Conservation (phyloP, 1,140 invertebrate species). For the Papilio glaucus region DNA sequence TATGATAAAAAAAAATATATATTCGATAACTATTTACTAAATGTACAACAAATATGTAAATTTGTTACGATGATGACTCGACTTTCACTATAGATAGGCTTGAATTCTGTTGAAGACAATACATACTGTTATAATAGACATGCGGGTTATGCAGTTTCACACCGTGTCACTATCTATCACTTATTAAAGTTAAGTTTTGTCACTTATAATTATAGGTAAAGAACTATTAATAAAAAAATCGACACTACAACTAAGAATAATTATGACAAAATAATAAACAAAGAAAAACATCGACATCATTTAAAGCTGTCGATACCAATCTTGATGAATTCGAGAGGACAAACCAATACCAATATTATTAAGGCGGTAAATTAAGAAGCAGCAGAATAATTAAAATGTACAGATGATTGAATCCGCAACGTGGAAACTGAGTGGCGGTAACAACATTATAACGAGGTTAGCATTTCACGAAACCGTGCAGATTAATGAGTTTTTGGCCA, state of each 20-base stretch:
- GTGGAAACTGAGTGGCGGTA: neutral
- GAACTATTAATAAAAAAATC: too few relatives aligned
- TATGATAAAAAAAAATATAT: too few relatives aligned
- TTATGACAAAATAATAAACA: neutral
- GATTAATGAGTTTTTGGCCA: neutral
- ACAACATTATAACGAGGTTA: neutral
- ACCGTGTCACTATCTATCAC: too few relatives aligned
- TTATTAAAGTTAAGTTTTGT: too few relatives aligned
- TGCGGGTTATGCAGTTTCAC: too few relatives aligned
- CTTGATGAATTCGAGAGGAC: neutral
- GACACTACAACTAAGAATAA: neutral
- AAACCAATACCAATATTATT: neutral
- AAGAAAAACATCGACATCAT: neutral
- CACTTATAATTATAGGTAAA: too few relatives aligned
- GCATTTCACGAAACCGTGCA: neutral
- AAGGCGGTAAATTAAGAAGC: neutral
- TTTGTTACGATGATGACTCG: too few relatives aligned
- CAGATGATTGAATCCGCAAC: neutral
- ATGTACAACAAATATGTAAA: too few relatives aligned
- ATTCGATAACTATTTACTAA: too few relatives aligned
- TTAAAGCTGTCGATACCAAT: neutral
- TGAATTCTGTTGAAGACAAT: too few relatives aligned
- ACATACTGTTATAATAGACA: too few relatives aligned
- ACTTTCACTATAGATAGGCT: too few relatives aligned
- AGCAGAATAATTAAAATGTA: conserved; percentile 6